These are phyloP conservation scores for Romanogobio albipinnatus DNA, from an alignment of 2,113 vertebrate species.

Conservation along the genomic window DNA sequence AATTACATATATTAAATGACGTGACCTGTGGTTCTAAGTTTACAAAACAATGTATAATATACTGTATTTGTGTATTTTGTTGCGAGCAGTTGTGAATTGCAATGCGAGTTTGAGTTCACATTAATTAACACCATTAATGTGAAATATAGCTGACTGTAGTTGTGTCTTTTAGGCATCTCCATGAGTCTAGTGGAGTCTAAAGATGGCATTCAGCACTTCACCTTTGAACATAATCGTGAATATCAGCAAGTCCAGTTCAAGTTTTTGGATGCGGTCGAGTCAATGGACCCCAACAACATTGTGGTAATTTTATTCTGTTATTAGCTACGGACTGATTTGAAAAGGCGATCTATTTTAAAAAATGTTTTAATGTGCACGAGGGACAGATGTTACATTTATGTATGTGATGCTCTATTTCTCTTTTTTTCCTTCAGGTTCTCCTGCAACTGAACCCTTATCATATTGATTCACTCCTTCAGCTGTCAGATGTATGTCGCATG, in stretches of 20 bases:
- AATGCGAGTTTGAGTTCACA: not conserved
- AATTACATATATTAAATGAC: not conserved
- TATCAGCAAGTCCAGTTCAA: constrained; percentile 97
- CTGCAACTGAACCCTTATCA: constrained; percentile 93
- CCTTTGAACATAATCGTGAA: constrained; percentile 91
- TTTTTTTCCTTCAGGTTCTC: constrained; percentile 76
- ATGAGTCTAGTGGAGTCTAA: constrained; percentile 88
- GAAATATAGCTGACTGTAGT: not conserved
- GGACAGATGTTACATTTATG: not conserved
- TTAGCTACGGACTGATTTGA: not conserved
- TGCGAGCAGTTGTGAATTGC: not conserved
- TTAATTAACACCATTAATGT: not conserved
- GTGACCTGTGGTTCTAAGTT: not conserved
- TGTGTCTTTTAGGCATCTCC: constrained; percentile 79
- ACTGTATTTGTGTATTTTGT: not conserved
- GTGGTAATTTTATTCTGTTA: constrained; percentile 78
- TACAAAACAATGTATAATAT: not conserved
- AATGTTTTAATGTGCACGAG: not conserved
- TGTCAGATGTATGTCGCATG: constrained; percentile 93
- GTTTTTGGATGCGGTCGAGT: constrained; percentile 92
- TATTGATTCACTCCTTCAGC: constrained; percentile 93
- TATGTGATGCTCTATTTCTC: not conserved
- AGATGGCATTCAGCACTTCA: constrained; percentile 84
- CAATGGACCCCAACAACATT: constrained; percentile 97
- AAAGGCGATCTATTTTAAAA: not conserved